Evolutionary conservation across 2,113 vertebrate genomes (phyloP), one percentile per base, ranked within the genome.

Genomic region (Riparia riparia): DNA sequence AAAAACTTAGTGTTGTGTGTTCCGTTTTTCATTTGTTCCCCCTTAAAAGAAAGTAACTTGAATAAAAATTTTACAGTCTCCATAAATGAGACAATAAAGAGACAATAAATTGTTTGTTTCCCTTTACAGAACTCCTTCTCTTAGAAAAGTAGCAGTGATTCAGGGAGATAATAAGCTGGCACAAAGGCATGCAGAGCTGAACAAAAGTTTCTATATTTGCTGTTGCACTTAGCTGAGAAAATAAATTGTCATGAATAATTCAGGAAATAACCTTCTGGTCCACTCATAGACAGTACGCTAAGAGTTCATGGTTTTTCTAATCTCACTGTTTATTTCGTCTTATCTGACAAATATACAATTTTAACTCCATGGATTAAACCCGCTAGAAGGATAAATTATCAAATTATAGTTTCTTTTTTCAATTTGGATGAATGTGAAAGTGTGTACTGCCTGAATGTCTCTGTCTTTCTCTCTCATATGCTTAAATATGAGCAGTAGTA

Each of bases 1-100:
- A 61, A 54, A 47, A 82, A 89, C n/a, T 45, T 74, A 74, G n/a
- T 41, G n/a, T 53, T 60, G 14, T 53, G 16, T 34, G 17, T 41
- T 68, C 74, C 66, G 65, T 29, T 93, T 82, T 85, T 92, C 8
- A 85, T 78, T 92, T 89, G 26, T 77, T 92, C 93, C 22, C 47
- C 7, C 44, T 86, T 80, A 89, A 54, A 85, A 78, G n/a, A 82
- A 86, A 92, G 76, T 45, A 93, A 92, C 66, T 41, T 71, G 28
- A 89, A 68, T 76, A 85, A 82, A 74, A 68, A 10, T 56, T 86
- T 86, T 76, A 88, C 28, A 22, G 49, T 50, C 39, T 58, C 53
- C 73, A 78, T 89, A 44, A 95, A 87, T 86, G 39, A 68, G 17
- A 65, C 31, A 73, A 71, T 41, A 94, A 87, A 91, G 42, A 64